Evolutionary conservation across 2,888 invertebrate species (phyloP), one percentile per base, ranked within the genome.

Genomic region (Nebria brevicollis): DNA sequence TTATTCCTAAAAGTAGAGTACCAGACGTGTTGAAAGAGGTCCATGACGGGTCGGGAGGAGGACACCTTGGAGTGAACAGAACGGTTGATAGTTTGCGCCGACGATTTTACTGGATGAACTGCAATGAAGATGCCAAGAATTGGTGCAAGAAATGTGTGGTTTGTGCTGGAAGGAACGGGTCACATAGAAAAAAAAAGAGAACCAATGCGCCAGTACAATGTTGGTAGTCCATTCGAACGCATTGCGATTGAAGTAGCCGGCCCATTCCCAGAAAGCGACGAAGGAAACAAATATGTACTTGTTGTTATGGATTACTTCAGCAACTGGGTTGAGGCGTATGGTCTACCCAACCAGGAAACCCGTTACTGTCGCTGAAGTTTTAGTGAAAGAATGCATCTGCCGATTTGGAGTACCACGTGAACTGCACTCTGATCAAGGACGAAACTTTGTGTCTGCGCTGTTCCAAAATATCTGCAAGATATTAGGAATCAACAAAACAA

Each of bases 351-450:
- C 76, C 86, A 43, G 85, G 85, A 7, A 78, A 82, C n/a, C 1
- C 83, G 84, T 10, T 43, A 43, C 43, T 43, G 43, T 43, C 43
- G 6, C 43, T 43, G 43, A 43, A 10, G 43, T 8, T 8, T 43
- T 43, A 43, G 7, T 43, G 43, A 43, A 10, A 10, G 43, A 43
- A 43, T 43, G 43, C 7, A 43, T 43, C 6, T 10, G 10, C 43
- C 43, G n/a, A 43, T 43, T 43, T 43, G 43, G 43, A 8, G 6
- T 43, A 10, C 43, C 6, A 0, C 34, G 80, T 5, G 83, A 82
- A n/a, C 73, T 85, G 1, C 83, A 85, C 76, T 83, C 85, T 1
- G 85, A 86, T 77, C 84, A 87, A 83, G 86, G 85, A 10, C 65
- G 84, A 25, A 85, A 86, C 77, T 87, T 86, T 43, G 84, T 86